These are phyloP conservation scores for Hyperoodon ampullatus DNA, from an alignment of 2,113 vertebrate genomes.

Conservation along the genomic window DNA sequence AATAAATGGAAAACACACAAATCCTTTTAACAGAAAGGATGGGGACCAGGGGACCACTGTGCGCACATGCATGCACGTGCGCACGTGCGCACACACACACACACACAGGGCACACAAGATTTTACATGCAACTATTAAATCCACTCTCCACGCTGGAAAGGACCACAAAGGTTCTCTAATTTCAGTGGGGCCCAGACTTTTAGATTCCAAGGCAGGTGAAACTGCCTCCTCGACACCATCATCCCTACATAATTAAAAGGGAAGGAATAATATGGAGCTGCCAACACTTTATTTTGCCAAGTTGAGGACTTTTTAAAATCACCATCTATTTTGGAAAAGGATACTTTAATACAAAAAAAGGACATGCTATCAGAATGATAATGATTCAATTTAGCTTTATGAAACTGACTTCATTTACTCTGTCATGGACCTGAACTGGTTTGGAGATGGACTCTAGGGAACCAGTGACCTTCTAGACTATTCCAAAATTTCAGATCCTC, in stretches of 20 bases:
- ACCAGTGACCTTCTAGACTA: neutral
- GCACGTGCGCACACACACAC: accelerated
- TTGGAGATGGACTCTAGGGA: neutral
- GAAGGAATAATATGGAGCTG: neutral
- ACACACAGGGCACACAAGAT: neutral
- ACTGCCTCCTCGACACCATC: too few species aligned
- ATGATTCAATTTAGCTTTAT: neutral
- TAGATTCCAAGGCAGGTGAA: neutral
- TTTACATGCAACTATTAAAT: neutral
- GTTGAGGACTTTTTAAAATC: neutral
- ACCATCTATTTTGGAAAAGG: neutral
- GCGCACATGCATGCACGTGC: accelerated
- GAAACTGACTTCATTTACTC: neutral
- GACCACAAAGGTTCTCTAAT: neutral
- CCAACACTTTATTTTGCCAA: neutral
- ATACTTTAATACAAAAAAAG: neutral
- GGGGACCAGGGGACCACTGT: neutral
- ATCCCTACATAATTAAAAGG: neutral
- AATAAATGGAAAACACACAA: neutral
- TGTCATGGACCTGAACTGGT: neutral
- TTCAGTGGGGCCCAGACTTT: neutral
- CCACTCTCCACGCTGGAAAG: neutral
- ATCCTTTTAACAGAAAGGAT: neutral
- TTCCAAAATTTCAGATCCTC: neutral
- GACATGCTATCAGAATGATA: neutral